phyloP scores from a whole-genome alignment of 2,888 invertebrate species.

The Bombylius major region DNA sequence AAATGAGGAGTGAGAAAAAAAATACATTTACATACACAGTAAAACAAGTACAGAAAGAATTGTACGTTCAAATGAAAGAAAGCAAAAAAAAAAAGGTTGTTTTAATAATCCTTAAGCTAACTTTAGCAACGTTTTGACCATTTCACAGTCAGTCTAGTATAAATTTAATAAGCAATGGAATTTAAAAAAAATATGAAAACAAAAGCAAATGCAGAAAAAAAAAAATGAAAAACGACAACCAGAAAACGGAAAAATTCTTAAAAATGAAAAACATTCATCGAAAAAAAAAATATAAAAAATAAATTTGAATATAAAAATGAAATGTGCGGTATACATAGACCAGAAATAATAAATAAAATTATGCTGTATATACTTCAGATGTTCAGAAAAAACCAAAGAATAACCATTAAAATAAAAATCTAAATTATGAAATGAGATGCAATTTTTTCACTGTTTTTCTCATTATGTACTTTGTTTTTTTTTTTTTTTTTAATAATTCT shows the following conservation, averaged over 20 bases:
- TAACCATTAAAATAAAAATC: no score
- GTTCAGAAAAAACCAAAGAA: not conserved
- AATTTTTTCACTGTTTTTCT: no score
- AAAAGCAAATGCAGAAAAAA: no score
- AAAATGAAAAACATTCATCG: not conserved
- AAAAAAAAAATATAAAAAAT: not conserved
- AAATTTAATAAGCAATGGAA: no score
- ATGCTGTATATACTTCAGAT: not conserved
- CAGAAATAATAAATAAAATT: not conserved
- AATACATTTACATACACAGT: not conserved
- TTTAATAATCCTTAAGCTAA: not conserved
- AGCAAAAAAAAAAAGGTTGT: not conserved
- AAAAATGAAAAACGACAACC: no score
- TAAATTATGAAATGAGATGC: no score
- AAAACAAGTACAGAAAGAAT: no score
- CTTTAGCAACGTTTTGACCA: not conserved
- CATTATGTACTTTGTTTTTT: no score
- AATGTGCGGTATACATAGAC: not conserved
- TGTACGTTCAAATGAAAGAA: no score
- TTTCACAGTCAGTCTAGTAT: not conserved
- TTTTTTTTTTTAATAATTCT: no score
- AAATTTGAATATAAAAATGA: not conserved
- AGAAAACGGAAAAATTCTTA: no score
- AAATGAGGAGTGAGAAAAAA: not conserved
- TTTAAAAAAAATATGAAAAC: no score